Percentiles rank a stretch among this genome's conserved stretches.
Conservation (phyloP, 2,797 vertebrate genomes). For the Poecilia gillii region DNA sequence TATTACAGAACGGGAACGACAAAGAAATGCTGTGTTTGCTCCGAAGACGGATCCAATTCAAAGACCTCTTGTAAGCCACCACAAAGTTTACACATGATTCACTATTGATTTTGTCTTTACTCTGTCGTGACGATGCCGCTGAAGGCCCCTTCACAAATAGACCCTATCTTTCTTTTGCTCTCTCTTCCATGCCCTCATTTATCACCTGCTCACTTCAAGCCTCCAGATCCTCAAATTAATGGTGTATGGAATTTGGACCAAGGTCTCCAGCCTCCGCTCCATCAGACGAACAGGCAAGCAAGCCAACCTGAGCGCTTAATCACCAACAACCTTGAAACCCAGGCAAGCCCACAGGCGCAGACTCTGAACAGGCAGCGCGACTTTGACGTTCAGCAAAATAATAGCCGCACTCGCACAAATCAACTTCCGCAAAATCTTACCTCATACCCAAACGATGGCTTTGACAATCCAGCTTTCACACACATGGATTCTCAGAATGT, state of each 20-base stretch:
- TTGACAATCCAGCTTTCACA: constrained; percentile 66
- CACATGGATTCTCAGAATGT: constrained; percentile 45
- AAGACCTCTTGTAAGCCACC: constrained; percentile 66
- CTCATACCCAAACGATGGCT: constrained; percentile 64
- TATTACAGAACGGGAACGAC: constrained; percentile 58
- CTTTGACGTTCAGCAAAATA: constrained; percentile 45
- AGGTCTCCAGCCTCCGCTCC: constrained; percentile 59
- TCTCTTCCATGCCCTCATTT: constrained; percentile 46
- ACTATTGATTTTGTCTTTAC: constrained; percentile 51
- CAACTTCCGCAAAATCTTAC: constrained; percentile 43
- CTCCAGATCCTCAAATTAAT: constrained; percentile 55
- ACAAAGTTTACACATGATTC: constrained; percentile 38
- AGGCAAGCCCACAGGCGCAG: constrained; percentile 31
- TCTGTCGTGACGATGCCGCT: constrained; percentile 30
- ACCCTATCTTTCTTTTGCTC: constrained; percentile 43
- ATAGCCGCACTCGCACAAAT: constrained; percentile 51
- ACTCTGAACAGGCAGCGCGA: constrained; percentile 34
- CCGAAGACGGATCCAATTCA: constrained; percentile 63
- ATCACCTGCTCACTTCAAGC: constrained; percentile 62
- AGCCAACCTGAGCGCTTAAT: constrained; percentile 35
- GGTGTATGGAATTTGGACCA: constrained; percentile 45
- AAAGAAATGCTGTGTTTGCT: constrained; percentile 32
- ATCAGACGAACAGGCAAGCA: constrained; percentile 21
- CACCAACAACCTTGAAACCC: constrained; percentile 26
- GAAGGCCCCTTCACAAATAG: constrained; percentile 40